Evolutionary conservation across 2,888 invertebrate genomes (phyloP), one percentile per base, ranked within the genome.

Genomic region (Zaprionus bogoriensis): DNA sequence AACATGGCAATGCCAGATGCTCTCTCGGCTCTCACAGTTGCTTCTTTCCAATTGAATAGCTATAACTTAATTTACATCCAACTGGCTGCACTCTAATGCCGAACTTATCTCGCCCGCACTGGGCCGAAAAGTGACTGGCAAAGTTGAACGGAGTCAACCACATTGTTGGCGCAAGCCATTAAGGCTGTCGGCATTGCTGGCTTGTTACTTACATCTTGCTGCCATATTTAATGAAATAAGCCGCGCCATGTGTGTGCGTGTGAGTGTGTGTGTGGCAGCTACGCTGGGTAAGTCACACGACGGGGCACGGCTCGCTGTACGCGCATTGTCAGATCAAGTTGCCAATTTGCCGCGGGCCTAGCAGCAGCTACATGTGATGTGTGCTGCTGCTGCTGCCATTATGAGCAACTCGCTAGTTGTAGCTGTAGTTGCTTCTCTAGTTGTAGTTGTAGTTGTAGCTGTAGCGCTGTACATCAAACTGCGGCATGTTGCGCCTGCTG

Each of bases 181-280:
- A 54, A 45, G 22, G 66, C 83, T 51, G 36, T 20, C 27, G 67
- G 80, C 72, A 36, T 54, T 54, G 71, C 61, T 51, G 53, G 53
- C 64, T 53, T 63, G 69, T 72, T 79, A 68, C 65, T 61, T 61
- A 58, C 72, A 47, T 53, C 27, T 39, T 55, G 61, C 59, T 67
- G 65, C 53, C 75, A 67, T 59, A 69, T 79, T 72, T 80, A 79
- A 83, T 80, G 69, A 75, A 80, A 74, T 69, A 65, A 69, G 69
- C 66, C 66, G 60, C 65, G 45, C 38, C 44, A 58, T 76, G 66
- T 70, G 53, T 42, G 50, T n/a, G 47, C 39, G 9, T 14, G 32
- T 36, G 32, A 32, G 45, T n/a, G 28, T 55, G 45, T 41, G 51
- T 47, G 62, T 25, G 48, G 52, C 19, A 17, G 41, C 28, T 36